Evolutionary conservation across 1,140 invertebrate genomes (phyloP).

Genomic region (Brachionus rubens): DNA sequence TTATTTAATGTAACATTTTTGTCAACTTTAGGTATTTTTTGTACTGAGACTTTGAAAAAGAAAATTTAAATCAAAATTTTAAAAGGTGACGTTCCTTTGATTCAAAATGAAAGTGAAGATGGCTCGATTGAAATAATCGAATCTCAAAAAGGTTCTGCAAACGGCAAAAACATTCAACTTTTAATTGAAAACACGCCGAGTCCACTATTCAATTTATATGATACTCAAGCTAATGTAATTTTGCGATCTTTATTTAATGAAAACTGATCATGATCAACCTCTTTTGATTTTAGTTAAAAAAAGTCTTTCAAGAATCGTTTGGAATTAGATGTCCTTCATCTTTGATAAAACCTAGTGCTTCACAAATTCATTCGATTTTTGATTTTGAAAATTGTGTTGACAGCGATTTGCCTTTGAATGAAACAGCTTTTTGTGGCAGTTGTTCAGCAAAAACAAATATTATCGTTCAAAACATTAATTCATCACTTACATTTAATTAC

Average conservation of each 20-base stretch:
- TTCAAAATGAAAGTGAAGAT: neutral
- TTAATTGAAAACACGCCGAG: neutral
- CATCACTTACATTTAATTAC: neutral
- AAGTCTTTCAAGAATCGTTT: neutral
- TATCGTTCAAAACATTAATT: neutral
- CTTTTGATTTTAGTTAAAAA: neutral
- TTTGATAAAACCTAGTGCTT: neutral
- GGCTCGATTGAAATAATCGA: neutral
- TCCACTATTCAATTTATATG: neutral
- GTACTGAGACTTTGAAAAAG: neutral
- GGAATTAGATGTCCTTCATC: slow-evolving; percentile 7
- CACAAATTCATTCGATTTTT: too few species aligned
- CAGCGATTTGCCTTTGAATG: neutral
- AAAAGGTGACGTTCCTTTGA: neutral
- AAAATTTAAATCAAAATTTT: neutral
- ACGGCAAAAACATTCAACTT: neutral
- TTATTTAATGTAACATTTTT: neutral
- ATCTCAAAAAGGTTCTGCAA: neutral
- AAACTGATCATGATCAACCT: neutral
- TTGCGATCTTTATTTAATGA: neutral
- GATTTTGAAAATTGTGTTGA: slow-evolving; percentile 6
- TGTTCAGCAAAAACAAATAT: neutral
- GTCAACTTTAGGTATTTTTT: neutral
- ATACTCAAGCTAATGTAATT: neutral
- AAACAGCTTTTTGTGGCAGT: slow-evolving; percentile 22